A percentile compares a stretch with the other conserved stretches of the same genome.
Conservation (phyloP, 1,140 invertebrate genomes). For the Ceratitis capitata region DNA sequence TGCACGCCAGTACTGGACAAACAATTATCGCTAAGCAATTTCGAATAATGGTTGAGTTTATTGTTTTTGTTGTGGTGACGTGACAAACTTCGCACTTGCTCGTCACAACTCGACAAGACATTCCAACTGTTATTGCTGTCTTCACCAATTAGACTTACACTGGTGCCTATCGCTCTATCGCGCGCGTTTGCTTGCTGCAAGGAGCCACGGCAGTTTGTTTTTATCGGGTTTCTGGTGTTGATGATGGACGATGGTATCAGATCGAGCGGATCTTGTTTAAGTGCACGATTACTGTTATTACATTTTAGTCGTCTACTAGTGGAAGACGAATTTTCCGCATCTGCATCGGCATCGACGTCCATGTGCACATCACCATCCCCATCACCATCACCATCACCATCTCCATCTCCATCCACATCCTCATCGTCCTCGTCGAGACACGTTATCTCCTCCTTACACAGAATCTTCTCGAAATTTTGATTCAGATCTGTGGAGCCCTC, state of each 20-base stretch:
- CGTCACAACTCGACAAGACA: conserved; percentile 34
- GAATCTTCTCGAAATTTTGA: conserved; percentile 64
- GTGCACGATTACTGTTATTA: background rate
- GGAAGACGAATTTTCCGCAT: conserved; percentile 60
- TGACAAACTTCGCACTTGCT: background rate
- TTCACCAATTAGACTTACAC: background rate
- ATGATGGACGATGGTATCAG: conserved; percentile 51
- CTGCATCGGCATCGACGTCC: conserved; percentile 46
- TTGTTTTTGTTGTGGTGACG: conserved; percentile 38
- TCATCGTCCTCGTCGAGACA: conserved; percentile 60
- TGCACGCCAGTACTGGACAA: background rate
- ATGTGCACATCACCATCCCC: too few relatives aligned
- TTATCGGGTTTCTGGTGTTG: conserved; percentile 45
- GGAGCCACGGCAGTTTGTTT: conserved; percentile 49
- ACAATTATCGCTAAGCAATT: conserved; percentile 22
- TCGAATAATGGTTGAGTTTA: conserved; percentile 5
- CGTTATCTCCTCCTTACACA: conserved; percentile 62
- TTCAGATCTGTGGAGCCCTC: conserved; percentile 59
- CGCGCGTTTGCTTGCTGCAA: conserved; percentile 41
- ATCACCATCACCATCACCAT: conserved; percentile 40
- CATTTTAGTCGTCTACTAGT: conserved; percentile 45
- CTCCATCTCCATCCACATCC: conserved; percentile 36
- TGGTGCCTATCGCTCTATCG: conserved; percentile 44
- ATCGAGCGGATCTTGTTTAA: conserved; percentile 54
- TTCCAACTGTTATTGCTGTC: conserved; percentile 48